Evolutionary conservation across 2,888 invertebrate genomes (phyloP), one percentile per base, ranked within the genome.

Genomic region (Idaea aversata): DNA sequence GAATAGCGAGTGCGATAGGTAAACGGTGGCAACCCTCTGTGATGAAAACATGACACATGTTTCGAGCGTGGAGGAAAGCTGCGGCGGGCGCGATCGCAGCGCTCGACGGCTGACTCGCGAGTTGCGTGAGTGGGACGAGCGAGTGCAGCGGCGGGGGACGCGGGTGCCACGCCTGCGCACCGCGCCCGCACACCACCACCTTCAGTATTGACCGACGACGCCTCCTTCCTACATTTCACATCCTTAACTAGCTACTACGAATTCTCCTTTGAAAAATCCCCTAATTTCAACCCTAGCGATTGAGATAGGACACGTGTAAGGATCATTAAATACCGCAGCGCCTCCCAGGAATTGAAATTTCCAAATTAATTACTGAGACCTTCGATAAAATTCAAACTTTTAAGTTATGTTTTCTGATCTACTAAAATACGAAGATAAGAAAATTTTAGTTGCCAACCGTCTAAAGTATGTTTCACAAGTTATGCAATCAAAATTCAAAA

Each of bases 31-130:
- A 81, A 73, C 66, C 74, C 75, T 85, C 85, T 87, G 88, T 86
- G 89, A 90, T 91, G 88, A 91, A 89, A 91, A 91, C 92, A 91
- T 91, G 81, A 85, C 91, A 91, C 92, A 91, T 91, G 93, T 84
- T 84, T 83, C 82, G 83, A 84, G 83, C 80, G 80, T 78, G 81
- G 79, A 75, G 76, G 79, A 79, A 80, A 81, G 84, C 78, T 84
- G 78, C 73, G 77, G 78, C 85, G 85, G 87, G 87, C 90, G 91
- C 93, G 91, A 84, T 87, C 91, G 87, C 81, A 87, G 86, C 91
- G 87, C 90, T 81, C 91, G 91, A 79, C 91, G 90, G 90, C 86
- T 82, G 87, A 88, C 85, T 88, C 89, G 92, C 93, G 91, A 91
- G 91, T 93, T 90, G 89, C 85, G 87, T 86, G 91, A 85, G 90